Evolutionary conservation across 2,113 vertebrate genomes (phyloP), one percentile per base, ranked within the genome.

Genomic region (Poeciliopsis retropinna): DNA sequence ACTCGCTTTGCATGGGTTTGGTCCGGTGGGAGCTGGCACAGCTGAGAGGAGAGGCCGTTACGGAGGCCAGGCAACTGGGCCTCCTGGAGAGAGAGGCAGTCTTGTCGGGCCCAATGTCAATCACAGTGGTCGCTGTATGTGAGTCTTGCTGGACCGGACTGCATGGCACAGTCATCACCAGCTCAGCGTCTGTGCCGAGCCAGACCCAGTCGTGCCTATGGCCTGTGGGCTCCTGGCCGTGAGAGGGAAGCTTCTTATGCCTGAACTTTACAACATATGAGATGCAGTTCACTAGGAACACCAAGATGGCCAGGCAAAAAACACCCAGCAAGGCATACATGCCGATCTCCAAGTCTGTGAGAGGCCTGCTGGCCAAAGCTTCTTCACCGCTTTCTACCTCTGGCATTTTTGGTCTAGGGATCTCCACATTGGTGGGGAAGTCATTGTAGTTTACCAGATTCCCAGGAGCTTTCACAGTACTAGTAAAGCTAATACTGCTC

Each of bases 201-300:
- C 98, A 97, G 0, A 99, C 95, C 97, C 97, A 98, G 93, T 97
- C 95, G 0, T 98, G 97, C 2, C 96, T 89, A 82, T 96, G 97
- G 32, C 95, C 96, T 67, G 96, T 78, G 4, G 95, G 96, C 83
- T 97, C 96, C 67, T 96, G 96, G 63, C 94, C 92, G 2, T 96
- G 95, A 0, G 95, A 92, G 3, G 95, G 95, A 10, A 89, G 90
- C 76, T 95, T 96, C 67, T 98, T 99, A 84, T 95, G 95, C n/a
- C 96, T 89, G 92, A 96, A 96, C 86, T 94, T 96, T 2, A 97
- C 67, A 0, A 96, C 94, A 22, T 98, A 98, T 27, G 96, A 94
- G 76, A 94, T 93, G 0, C 97, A 98, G 82, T 99, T 98, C 19
- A 95, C 93, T 0, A 99, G 91, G 92, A 98, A 98, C 39, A 98